Conservation (phyloP, 2,797 vertebrate species). For the Aldrovandia affinis region DNA sequence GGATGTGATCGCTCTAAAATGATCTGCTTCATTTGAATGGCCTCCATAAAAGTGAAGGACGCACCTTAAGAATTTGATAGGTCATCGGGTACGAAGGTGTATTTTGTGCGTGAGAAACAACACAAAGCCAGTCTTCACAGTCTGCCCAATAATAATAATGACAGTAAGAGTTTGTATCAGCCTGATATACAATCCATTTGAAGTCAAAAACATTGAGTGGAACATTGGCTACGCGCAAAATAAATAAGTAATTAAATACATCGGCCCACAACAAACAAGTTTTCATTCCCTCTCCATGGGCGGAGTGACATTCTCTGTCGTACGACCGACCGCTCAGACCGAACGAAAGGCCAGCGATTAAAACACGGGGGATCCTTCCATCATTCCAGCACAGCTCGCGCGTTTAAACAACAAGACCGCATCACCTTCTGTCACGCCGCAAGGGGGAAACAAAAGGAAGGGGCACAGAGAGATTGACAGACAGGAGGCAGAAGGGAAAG, state of each 20-base stretch:
- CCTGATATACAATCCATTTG: background rate
- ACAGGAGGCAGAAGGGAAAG: background rate
- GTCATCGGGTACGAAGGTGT: background rate
- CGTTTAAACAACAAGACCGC: conserved; percentile 61
- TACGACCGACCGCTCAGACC: background rate
- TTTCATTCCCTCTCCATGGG: background rate
- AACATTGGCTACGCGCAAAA: conserved; percentile 5
- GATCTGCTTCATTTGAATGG: too few species aligned
- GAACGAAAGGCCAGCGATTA: background rate
- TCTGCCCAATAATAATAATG: conserved; percentile 9
- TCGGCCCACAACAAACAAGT: background rate
- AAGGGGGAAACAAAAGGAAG: background rate
- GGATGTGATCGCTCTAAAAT: background rate
- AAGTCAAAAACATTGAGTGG: background rate
- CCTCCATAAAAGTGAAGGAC: background rate
- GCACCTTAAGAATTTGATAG: background rate
- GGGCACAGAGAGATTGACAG: background rate
- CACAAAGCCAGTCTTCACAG: background rate
- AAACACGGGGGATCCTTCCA: background rate
- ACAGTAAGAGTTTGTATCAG: background rate
- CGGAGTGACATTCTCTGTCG: background rate
- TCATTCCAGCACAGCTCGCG: conserved; percentile 42
- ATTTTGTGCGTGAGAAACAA: background rate
- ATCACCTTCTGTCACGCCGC: conserved; percentile 61
- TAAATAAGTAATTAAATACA: too few species aligned